phyloP scores from a whole-genome alignment of 2,113 vertebrate genomes.

The Salvator merianae region DNA sequence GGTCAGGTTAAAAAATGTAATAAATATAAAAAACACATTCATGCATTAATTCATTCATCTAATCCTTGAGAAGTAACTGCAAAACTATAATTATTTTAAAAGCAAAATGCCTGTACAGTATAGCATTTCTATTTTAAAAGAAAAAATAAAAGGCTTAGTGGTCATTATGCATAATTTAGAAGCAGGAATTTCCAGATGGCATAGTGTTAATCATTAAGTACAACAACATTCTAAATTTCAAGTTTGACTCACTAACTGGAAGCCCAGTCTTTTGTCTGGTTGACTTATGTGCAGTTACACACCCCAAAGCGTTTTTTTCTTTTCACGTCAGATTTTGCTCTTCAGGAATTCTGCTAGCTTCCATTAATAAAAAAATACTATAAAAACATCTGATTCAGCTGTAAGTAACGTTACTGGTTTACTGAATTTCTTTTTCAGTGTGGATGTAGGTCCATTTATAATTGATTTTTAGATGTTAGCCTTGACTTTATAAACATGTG shows the following conservation, averaged over 20 bases:
- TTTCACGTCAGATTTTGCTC: neutral
- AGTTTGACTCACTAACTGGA: neutral
- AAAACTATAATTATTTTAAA: neutral
- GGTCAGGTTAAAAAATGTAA: too few species aligned
- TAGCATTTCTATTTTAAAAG: neutral
- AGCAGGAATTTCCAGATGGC: neutral
- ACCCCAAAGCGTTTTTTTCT: neutral
- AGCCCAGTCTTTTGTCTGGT: neutral
- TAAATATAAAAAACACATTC: too few species aligned
- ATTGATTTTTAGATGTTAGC: neutral
- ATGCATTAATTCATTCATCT: too few species aligned
- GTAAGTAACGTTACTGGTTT: neutral
- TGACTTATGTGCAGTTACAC: neutral
- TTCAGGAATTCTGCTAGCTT: neutral
- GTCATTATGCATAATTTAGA: neutral
- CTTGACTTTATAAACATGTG: neutral
- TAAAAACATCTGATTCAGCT: neutral
- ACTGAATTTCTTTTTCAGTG: neutral
- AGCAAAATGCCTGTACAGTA: neutral
- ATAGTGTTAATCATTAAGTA: neutral
- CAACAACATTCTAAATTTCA: neutral
- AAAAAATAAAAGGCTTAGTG: neutral
- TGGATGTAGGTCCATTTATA: neutral
- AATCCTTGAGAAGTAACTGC: neutral
- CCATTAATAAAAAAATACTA: conserved; percentile 12